Base-by-base conservation (phyloP, 2,797 vertebrate species). In the Sparidentex hasta region DNA sequence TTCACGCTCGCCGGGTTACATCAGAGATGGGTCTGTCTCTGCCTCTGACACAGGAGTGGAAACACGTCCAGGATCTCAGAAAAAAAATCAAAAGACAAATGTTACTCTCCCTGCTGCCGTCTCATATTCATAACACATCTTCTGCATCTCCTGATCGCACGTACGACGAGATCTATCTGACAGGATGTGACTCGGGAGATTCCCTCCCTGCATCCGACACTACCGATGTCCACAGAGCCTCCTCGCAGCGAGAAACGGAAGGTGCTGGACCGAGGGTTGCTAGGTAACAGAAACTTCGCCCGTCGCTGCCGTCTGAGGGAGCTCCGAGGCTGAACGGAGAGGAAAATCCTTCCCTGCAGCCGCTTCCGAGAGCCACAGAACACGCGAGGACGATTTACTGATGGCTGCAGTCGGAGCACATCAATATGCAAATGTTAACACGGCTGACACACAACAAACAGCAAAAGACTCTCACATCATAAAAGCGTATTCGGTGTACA, bases 251-350 rank as follows among this genome's bases (percentile, higher is more conserved):
- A 88, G 50, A 86, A 80, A 81, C 17, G 54, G 67, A 85, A 85
- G 54, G 69, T 62, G 72, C 84, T 66, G 90, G 87, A 74, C 85
- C 46, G 29, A 46, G 23, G 65, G 93, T 94, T 95, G 93, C 93
- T 93, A 93, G 92, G 94, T 76, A 93, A 94, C 93, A 92, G 90
- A 88, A 87, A 86, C 90, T 90, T 86, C 85, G 65, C 68, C 27
- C 27, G 27, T 27, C 61, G 87, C 80, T 78, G 87, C 87, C 68
- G 38, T 87, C 71, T 20, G 57, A 84, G 66, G 51, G 51, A 64
- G 77, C 74, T 88, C 69, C 51, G 8, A 85, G 83, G 80, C 81
- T 64, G 87, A 84, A 81, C 0, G 74, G 65, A 78, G 72, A 88
- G 87, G 90, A 90, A 84, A 93, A 90, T 84, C 89, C 90, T 90